These are phyloP conservation scores for Ranitomeya imitator DNA, from an alignment of 2,113 vertebrate genomes.

Conservation along the genomic window DNA sequence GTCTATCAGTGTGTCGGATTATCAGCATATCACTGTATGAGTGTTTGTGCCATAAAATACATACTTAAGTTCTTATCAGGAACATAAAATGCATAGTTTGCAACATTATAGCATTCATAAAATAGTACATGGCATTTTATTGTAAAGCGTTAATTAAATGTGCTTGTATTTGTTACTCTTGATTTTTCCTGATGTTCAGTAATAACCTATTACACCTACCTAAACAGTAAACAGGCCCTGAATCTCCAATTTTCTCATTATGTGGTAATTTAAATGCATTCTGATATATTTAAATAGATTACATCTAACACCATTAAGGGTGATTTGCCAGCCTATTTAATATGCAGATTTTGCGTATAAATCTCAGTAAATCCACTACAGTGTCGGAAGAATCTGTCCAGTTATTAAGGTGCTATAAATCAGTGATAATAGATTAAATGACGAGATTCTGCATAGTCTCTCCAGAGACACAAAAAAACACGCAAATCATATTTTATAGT, in stretches of 20 bases:
- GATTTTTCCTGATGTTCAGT: conserved; percentile 32
- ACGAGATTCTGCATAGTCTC: conserved; percentile 19
- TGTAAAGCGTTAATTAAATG: conserved; percentile 4
- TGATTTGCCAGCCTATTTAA: conserved; percentile 45
- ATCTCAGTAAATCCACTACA: conserved; percentile 38
- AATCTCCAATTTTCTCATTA: conserved; percentile 50
- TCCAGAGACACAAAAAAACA: background rate
- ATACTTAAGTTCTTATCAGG: background rate
- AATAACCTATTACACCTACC: conserved; percentile 40
- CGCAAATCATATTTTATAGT: conserved; percentile 12
- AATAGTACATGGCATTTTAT: background rate
- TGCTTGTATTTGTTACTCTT: conserved; percentile 17
- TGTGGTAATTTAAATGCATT: conserved; percentile 54
- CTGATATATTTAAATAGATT: conserved; percentile 55
- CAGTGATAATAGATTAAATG: conserved; percentile 37
- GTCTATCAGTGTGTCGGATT: background rate
- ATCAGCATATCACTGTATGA: background rate
- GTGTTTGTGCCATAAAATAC: background rate
- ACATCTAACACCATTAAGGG: conserved; percentile 51
- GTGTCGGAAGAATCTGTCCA: conserved; percentile 9
- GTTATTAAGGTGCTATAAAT: conserved; percentile 44
- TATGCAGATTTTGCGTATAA: conserved; percentile 51
- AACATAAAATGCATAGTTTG: background rate
- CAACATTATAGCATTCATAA: background rate
- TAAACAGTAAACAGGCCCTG: conserved; percentile 44